Evolutionary conservation across 2,113 vertebrate species (phyloP), one percentile per base, ranked within the genome.

Genomic region (Barbus barbus): DNA sequence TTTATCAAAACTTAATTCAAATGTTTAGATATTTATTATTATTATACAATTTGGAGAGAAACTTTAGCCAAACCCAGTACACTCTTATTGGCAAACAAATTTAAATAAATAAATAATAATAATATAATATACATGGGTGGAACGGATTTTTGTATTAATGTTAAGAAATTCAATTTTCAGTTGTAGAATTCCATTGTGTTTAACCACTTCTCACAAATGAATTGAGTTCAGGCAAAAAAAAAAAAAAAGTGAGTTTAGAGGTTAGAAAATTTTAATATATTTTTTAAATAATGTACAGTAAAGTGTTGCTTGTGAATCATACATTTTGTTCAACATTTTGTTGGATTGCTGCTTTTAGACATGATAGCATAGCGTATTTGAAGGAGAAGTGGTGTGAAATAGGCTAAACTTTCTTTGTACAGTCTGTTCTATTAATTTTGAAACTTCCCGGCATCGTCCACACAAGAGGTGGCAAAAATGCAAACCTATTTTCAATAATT

Each of bases 401-500:
- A 20, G n/a, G 22, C 9, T 58, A 65, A 83, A 83, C 38, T 81
- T 85, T 78, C 33, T 53, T 53, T 20, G 51, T 20, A 53, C 41
- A 63, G 81, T 72, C 56, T 78, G 20, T 46, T 58, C 48, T 60
- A 24, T 63, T 46, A 2, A 61, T 41, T 78, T 60, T 9, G 3
- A 61, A 78, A 78, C 77, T 78, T 78, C n/a, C 51, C 51, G 3
- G 14, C 4, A 48, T 80, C 38, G 63, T 80, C 71, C 86, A 44
- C 83, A 83, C 89, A 78, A 86, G 84, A 86, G 72, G 87, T 89
- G 85, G 86, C 87, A 89, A 86, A 87, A 95, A 96, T 97, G 95
- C 95, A 88, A 97, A 97, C 96, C 95, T 95, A 96, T 98, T 97
- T 96, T 97, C 97, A 98, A 99, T 98, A 98, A 99, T 98, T 99